Conservation (phyloP, 2,113 vertebrate species). For the Macrotis lagotis region DNA sequence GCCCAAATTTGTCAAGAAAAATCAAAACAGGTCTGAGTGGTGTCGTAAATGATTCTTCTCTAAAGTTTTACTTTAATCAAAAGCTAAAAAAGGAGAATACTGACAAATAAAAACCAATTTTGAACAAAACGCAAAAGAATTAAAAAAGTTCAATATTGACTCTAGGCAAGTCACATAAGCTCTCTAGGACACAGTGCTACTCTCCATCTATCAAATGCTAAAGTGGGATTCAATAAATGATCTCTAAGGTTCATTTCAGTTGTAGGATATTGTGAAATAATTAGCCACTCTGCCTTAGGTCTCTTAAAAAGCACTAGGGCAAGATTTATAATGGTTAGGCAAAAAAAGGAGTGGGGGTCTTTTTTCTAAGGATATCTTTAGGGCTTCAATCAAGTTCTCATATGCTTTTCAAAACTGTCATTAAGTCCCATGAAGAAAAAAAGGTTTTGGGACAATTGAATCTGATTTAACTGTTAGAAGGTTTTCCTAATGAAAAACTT, state of each 20-base stretch:
- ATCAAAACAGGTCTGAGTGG: neutral
- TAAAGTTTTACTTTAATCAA: neutral
- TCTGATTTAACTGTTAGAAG: neutral
- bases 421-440: conserved; percentile 30
- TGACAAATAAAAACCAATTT: neutral
- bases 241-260: neutral
- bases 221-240: neutral
- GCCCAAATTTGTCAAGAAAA: neutral
- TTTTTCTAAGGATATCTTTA: neutral
- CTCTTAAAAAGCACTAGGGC: neutral
- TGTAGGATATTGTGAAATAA: neutral
- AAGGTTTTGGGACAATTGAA: neutral
- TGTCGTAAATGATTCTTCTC: neutral
- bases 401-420: conserved; percentile 38
- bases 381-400: conserved; percentile 16
- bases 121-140: neutral
- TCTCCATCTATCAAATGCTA: neutral
- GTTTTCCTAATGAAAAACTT: neutral
- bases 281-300: neutral
- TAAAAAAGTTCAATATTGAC: neutral
- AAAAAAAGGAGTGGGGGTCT: too few relatives aligned
- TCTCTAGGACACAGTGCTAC: neutral
- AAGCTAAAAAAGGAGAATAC: neutral
- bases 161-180: neutral
- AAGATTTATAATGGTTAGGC: neutral